Conservation (phyloP, 2,113 vertebrate genomes). For the Odobenus rosmarus region DNA sequence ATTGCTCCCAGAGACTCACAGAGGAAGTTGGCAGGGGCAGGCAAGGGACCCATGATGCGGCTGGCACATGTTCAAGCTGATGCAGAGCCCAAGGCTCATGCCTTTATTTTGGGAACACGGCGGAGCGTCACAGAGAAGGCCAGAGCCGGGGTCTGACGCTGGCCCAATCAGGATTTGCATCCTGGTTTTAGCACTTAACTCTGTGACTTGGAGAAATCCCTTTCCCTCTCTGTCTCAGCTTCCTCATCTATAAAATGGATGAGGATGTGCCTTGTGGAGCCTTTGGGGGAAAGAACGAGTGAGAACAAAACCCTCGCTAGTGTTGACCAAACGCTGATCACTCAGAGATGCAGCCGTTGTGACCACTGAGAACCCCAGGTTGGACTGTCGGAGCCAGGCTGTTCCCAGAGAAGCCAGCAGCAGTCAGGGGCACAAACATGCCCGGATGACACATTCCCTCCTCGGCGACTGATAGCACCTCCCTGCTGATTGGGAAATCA, state of each 20-base stretch:
- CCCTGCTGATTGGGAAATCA: neutral
- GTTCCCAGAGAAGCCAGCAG: neutral
- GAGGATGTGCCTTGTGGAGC: neutral
- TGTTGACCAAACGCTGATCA: neutral
- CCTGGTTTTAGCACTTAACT: neutral
- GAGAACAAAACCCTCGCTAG: neutral
- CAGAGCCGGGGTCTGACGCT: neutral
- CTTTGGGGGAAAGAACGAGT: neutral
- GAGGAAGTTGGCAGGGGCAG: neutral
- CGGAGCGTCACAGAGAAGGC: neutral
- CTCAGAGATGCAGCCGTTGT: neutral
- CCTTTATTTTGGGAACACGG: neutral
- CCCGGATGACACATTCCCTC: rapidly evolving
- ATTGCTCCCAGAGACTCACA: neutral
- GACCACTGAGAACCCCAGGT: neutral
- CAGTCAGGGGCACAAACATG: rapidly evolving
- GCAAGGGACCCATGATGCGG: neutral
- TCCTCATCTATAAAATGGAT: neutral
- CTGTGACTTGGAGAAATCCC: neutral
- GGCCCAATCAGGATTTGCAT: neutral
- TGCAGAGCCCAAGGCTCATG: neutral
- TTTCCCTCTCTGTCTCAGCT: neutral
- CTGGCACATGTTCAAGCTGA: neutral
- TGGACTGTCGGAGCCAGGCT: rapidly evolving
- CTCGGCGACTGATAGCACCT: no score